Conservation (phyloP, 35 echinoderm and acorn worm genomes). For the Diadema setosum region DNA sequence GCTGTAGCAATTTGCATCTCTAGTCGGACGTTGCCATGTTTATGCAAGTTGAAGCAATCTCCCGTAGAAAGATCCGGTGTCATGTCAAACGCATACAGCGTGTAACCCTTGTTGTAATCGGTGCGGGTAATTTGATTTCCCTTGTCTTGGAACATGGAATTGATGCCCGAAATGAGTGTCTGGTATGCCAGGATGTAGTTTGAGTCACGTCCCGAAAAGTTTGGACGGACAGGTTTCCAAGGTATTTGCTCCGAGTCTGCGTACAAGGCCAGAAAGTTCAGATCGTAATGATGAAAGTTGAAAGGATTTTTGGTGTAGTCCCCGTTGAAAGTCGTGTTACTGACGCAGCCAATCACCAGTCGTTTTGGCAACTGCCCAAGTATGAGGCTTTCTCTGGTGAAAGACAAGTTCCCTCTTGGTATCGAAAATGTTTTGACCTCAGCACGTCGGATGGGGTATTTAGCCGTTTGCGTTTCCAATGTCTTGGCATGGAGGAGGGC, state of each 20-base stretch:
- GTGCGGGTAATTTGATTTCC: slow-evolving; percentile 12
- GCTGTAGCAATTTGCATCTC: slow-evolving; percentile 54
- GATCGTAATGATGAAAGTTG: no score
- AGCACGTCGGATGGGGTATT: slow-evolving; percentile 29
- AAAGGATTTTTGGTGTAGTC: slow-evolving; percentile 56
- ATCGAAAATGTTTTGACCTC: slow-evolving; percentile 37
- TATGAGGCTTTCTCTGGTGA: slow-evolving; percentile 31
- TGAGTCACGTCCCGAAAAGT: not conserved
- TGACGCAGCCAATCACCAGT: slow-evolving; percentile 38
- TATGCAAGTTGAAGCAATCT: slow-evolving; percentile 46
- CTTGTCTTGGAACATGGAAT: slow-evolving; percentile 28
- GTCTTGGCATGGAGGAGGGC: not conserved
- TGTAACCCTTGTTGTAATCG: slow-evolving; percentile 10
- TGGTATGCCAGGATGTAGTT: slow-evolving; percentile 40
- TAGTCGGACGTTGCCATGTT: slow-evolving; percentile 50
- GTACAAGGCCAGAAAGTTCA: slow-evolving; percentile 48
- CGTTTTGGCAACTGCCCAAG: slow-evolving; percentile 57
- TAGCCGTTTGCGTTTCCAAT: slow-evolving; percentile 17
- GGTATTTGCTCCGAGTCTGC: slow-evolving; percentile 75
- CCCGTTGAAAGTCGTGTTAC: slow-evolving; percentile 56
- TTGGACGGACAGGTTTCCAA: slow-evolving; percentile 31
- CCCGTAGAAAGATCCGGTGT: slow-evolving; percentile 40
- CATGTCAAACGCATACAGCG: slow-evolving; percentile 56
- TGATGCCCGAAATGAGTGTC: slow-evolving; percentile 26
- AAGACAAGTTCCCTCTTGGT: slow-evolving; percentile 21